Base-by-base conservation (phyloP, 2,113 vertebrate genomes). In the Eurypyga helias region DNA sequence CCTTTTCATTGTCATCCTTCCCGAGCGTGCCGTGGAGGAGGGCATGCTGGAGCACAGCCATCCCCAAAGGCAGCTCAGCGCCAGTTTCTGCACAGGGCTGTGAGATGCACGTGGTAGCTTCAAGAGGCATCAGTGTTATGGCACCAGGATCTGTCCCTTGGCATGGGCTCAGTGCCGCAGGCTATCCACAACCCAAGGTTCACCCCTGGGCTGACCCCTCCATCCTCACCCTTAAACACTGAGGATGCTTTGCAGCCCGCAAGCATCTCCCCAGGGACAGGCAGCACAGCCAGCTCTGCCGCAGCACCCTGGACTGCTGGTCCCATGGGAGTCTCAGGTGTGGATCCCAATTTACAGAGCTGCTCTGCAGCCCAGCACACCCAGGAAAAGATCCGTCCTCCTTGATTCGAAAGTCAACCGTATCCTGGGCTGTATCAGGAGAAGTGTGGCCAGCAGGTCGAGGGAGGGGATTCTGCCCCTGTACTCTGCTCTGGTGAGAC, bases 1-100 rank as follows among this genome's bases (percentile, higher is more conserved):
- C 62, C 91, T 94, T 89, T 97, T 96, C 94, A 96, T 96, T 95
- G 87, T 93, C 20, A 20, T 49, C 38, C n/a, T 87, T 65, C 46
- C 77, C 6, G 3, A 90, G 94, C 8, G 60, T 86, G 91, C 78
- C 70, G 15, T 75, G 93, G 57, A 88, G 87, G 66, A 93, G 80
- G 89, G 72, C 1, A 15, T 2, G 31, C 84, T 96, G 83, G 89
- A 70, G 18, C 66, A 2, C 2, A 18, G 96, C 96, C 96, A 76
- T 14, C 69, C 72, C 89, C 5, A 14, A 10, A 10, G 57, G 92
- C 85, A 57, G 90, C 86, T 17, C 1, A 0, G n/a, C 69, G 66
- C 49, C 4, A 0, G 36, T 24, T 60, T 54, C 83, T 80, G 76
- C 1, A 1, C 24, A 10, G 66, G 57, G 34, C 87, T 72, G 66